These are phyloP conservation scores for Drosophila prolongata DNA, from an alignment of 2,888 invertebrate genomes.

Conservation along the genomic window DNA sequence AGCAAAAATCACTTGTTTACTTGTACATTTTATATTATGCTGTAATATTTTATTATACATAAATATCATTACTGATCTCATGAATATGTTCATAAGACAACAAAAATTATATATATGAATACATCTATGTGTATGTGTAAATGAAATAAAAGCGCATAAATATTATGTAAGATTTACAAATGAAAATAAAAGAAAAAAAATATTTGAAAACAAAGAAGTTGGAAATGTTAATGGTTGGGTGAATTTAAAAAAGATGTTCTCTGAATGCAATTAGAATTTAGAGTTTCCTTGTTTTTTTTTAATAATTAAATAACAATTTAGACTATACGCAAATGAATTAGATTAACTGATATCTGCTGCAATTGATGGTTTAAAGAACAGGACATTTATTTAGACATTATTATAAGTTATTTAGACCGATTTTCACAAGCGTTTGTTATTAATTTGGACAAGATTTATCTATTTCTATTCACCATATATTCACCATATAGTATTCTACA, in stretches of 20 bases:
- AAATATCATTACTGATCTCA: constrained; percentile 83
- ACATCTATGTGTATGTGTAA: constrained; percentile 54
- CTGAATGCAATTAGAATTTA: too few species aligned
- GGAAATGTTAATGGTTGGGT: not conserved
- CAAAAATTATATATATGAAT: constrained; percentile 39
- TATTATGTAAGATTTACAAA: constrained; percentile 64
- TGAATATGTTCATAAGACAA: constrained; percentile 83
- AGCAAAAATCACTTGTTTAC: constrained; percentile 39
- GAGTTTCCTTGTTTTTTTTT: too few species aligned
- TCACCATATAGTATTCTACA: not conserved
- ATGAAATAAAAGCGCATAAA: constrained; percentile 64
- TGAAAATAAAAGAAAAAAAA: constrained; percentile 39
- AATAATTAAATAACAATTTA: too few species aligned
- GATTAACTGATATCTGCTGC: too few species aligned
- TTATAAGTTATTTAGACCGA: not conserved
- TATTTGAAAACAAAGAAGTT: constrained; percentile 26
- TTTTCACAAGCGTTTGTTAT: not conserved
- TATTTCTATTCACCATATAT: not conserved
- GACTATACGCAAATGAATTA: too few species aligned
- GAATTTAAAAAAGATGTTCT: too few species aligned
- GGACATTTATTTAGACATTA: too few species aligned
- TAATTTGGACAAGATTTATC: too few species aligned
- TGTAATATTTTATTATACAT: constrained; percentile 66
- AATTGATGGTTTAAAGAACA: too few species aligned
- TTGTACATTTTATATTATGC: constrained; percentile 74